These are phyloP conservation scores for Excalfactoria chinensis DNA, from an alignment of 2,113 vertebrate genomes.

Conservation along the genomic window DNA sequence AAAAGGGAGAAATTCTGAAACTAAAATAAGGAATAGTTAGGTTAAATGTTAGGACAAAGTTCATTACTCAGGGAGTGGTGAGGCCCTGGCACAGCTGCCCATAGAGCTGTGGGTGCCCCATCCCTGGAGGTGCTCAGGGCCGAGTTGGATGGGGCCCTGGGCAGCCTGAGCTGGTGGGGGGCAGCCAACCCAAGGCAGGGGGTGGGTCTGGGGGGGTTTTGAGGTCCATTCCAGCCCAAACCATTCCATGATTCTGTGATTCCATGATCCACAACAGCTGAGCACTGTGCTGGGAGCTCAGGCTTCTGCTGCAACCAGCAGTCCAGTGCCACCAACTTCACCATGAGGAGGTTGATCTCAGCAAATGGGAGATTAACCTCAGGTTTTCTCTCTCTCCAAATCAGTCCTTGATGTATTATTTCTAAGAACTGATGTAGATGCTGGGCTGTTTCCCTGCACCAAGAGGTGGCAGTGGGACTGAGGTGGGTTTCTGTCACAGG, in stretches of 20 bases:
- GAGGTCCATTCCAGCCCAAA: background rate
- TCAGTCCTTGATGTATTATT: background rate
- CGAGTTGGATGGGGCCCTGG: background rate
- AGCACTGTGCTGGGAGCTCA: background rate
- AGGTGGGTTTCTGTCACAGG: background rate
- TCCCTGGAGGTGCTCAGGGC: background rate
- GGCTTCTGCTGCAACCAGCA: background rate
- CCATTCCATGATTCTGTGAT: background rate
- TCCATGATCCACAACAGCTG: background rate
- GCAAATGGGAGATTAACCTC: background rate
- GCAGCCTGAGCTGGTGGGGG: too few species aligned
- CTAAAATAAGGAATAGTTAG: background rate
- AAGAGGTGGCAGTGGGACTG: background rate
- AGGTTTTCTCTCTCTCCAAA: accelerated
- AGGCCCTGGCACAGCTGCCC: too few species aligned
- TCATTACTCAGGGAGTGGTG: too few species aligned
- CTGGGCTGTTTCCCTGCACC: background rate
- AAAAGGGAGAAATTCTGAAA: too few species aligned
- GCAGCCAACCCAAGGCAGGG: background rate
- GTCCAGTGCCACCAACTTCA: background rate
- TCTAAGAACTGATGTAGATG: background rate
- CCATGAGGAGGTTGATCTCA: background rate
- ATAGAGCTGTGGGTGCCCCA: background rate
- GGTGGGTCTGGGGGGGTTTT: background rate
- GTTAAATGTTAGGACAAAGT: background rate